A percentile compares a stretch with the other conserved stretches of the same genome.
Evolutionary conservation across 2,113 vertebrate species (phyloP).

Genomic region (Strix aluco): DNA sequence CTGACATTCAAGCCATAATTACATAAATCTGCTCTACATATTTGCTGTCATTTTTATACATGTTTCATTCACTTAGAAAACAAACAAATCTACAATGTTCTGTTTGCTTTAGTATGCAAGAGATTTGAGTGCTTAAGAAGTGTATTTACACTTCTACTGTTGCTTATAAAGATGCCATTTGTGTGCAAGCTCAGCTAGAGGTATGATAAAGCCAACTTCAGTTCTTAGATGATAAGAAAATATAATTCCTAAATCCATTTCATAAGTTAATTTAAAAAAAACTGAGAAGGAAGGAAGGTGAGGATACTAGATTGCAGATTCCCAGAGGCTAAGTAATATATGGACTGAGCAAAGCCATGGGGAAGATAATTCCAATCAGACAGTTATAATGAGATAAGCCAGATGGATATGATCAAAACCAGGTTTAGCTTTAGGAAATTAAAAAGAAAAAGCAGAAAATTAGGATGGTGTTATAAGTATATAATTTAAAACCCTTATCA

Average conservation of each 20-base stretch:
- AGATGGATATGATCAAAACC: conserved; percentile 23
- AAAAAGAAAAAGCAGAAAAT: background rate
- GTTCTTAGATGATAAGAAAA: conserved; percentile 44
- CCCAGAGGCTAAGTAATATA: background rate
- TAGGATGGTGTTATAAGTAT: background rate
- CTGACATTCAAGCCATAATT: conserved; percentile 28
- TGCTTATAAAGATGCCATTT: background rate
- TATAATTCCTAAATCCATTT: conserved; percentile 21
- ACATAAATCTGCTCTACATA: background rate
- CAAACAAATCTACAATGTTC: background rate
- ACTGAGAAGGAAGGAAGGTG: background rate
- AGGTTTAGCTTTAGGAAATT: conserved; percentile 13
- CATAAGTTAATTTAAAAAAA: background rate
- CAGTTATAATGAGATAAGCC: conserved; percentile 40
- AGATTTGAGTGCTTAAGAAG: conserved; percentile 12
- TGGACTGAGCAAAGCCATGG: background rate
- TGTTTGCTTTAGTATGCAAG: conserved; percentile 22
- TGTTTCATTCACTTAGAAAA: conserved; percentile 10
- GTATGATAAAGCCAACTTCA: background rate
- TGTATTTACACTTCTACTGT: background rate
- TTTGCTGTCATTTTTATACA: conserved; percentile 7
- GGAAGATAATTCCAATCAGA: conserved; percentile 50
- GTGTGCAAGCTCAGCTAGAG: background rate
- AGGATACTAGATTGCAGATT: background rate
- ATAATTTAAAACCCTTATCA: background rate